Base-by-base conservation (phyloP, 92 coral and sea anemone species). In the Blastomussa wellsi region DNA sequence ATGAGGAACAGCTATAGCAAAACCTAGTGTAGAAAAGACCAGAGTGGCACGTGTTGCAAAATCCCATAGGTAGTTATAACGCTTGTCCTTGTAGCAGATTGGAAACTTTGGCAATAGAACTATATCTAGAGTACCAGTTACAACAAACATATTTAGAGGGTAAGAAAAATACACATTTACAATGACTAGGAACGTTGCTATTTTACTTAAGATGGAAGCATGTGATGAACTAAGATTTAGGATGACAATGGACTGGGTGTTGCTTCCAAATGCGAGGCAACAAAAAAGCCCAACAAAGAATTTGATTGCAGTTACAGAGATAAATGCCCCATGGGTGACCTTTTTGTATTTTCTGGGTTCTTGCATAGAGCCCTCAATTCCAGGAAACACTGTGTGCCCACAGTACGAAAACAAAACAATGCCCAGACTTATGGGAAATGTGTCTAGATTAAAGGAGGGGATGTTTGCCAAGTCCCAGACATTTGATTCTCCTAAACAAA, bases 371-470 rank as follows among this genome's bases (percentile, higher is more conserved):
- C 92, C 95, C 68, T 94, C 95, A 11, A 94, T 87, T 38, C 95
- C 95, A 55, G 98, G 92, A 82, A 94, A 94, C 2, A 94, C 92
- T 22, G 93, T 73, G 83, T 94, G 98, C 7, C 98, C 98, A 65
- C 88, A 78, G 77, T 82, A 90, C 10, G 95, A 89, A 87, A 87
- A 94, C 68, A 92, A 84, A 64, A 94, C 88, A 28, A 94, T 94
- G 28, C 93, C 98, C 19, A 92, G 33, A 32, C 95, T 93, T 39
- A 92, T 39, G n/a, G 98, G 95, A n/a, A 94, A 88, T 10, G 74
- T 88, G 33, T 86, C 79, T 20, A 87, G 19, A 64, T 94, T 76
- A 68, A 92, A 90, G 48, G 85, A 62, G 4, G 92, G 93, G 37
- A 93, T 92, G 69, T 94, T 88, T 26, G 74, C 51, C 11, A 90